Percentiles rank a stretch among this genome's conserved stretches.
Evolutionary conservation across 2,113 vertebrate genomes (phyloP).

Genomic region (Bothrops jararaca): DNA sequence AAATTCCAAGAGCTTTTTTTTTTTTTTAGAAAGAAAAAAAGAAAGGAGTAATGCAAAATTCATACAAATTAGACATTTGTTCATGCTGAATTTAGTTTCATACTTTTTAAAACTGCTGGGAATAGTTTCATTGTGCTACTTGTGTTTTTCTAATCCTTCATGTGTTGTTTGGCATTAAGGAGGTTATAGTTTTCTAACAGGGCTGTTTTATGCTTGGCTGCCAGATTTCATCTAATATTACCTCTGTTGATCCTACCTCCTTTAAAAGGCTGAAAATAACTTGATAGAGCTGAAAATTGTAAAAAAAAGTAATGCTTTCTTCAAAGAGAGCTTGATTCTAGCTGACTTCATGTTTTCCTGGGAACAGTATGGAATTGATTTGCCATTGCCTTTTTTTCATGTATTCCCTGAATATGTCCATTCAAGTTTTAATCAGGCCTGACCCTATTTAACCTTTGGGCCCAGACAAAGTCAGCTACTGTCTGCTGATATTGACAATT

Average conservation of each 20-base stretch:
- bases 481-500: background rate
- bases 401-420: background rate
- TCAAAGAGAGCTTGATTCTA: background rate
- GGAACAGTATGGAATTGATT: background rate
- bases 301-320: background rate
- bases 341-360: background rate
- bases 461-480: background rate
- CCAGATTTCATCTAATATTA: background rate
- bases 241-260: no score
- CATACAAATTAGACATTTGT: background rate
- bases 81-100: background rate
- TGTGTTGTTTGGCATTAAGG: background rate
- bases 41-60: background rate
- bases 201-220: background rate
- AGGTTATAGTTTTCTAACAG: background rate
- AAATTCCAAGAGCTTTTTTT: background rate
- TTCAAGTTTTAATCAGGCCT: background rate
- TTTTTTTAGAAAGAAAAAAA: background rate
- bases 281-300: background rate
- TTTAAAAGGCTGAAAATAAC: background rate
- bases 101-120: background rate
- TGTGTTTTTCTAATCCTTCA: background rate
- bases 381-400: background rate
- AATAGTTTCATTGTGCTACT: background rate
- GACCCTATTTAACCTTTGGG: background rate